These are phyloP conservation scores for Tribolium madens DNA, from an alignment of 1,140 invertebrate species.

Conservation along the genomic window DNA sequence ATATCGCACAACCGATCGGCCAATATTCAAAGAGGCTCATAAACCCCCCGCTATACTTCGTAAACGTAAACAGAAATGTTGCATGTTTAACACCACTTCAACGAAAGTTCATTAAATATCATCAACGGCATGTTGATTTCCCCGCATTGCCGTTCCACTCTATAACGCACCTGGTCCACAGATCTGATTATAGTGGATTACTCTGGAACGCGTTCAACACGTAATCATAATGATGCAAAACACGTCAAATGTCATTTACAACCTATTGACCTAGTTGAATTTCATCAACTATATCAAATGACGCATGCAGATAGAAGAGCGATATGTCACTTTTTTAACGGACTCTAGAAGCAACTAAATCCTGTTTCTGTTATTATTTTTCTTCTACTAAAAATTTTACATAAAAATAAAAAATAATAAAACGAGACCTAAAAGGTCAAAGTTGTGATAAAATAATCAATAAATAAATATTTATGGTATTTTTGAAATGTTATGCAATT, in stretches of 20 bases:
- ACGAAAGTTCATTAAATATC: conserved; percentile 46
- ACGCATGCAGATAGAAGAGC: not conserved
- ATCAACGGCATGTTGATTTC: conserved; percentile 43
- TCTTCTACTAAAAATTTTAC: too few species aligned
- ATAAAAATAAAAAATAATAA: too few species aligned
- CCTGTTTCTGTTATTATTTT: too few species aligned
- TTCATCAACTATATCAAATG: conserved; percentile 2
- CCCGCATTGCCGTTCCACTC: conserved; percentile 1
- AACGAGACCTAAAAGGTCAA: too few species aligned
- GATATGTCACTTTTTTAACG: not conserved
- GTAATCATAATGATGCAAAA: conserved; percentile 42
- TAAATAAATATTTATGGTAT: too few species aligned
- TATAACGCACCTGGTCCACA: conserved; percentile 42
- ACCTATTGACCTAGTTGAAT: conserved; percentile 36
- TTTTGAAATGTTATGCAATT: too few species aligned
- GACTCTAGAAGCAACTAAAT: not conserved
- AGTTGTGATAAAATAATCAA: too few species aligned
- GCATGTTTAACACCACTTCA: conserved; percentile 50
- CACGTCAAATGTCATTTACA: conserved; percentile 41
- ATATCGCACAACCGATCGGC: conserved; percentile 29
- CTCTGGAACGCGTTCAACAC: conserved; percentile 29
- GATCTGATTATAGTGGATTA: conserved; percentile 31
- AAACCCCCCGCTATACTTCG: conserved; percentile 6
- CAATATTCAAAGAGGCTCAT: conserved; percentile 35
- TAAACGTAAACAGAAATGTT: conserved; percentile 43